Evolutionary conservation across 2,797 vertebrate genomes (phyloP).

Genomic region (Aeoliscus strigatus): DNA sequence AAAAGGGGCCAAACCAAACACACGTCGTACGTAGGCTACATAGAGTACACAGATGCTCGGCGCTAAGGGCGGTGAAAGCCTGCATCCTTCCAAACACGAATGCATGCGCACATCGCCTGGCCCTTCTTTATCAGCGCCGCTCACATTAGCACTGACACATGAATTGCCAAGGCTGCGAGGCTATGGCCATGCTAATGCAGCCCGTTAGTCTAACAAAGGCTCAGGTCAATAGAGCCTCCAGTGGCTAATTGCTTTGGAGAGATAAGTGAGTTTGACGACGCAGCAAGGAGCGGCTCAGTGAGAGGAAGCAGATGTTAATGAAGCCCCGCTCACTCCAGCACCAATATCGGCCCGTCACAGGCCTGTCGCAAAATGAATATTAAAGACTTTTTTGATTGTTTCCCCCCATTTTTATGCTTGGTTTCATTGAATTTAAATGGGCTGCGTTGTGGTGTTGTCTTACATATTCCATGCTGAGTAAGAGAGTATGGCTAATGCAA

Average conservation of each 20-base stretch:
- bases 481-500: conserved; percentile 59
- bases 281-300: conserved; percentile 55
- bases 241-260: conserved; percentile 76
- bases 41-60: conserved; percentile 6
- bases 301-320: conserved; percentile 67
- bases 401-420: conserved; percentile 34
- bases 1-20: conserved; percentile 10
- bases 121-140: conserved; percentile 55
- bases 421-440: conserved; percentile 68
- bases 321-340: conserved; percentile 60
- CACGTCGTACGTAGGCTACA: conserved; percentile 3
- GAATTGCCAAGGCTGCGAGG: conserved; percentile 59
- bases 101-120: conserved; percentile 23
- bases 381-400: conserved; percentile 69
- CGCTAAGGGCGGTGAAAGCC: too few relatives aligned
- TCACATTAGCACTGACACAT: conserved; percentile 65
- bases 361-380: conserved; percentile 65
- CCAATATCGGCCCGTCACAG: conserved; percentile 68
- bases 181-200: conserved; percentile 65
- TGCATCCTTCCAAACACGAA: conserved; percentile 12
- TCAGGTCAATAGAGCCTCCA: conserved; percentile 69
- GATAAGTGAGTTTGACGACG: conserved; percentile 74
- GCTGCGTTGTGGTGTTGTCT: conserved; percentile 49
- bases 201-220: conserved; percentile 70
- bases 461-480: conserved; percentile 52